These are phyloP conservation scores for Murina feae DNA, from an alignment of 2,113 vertebrate species.

Conservation along the genomic window DNA sequence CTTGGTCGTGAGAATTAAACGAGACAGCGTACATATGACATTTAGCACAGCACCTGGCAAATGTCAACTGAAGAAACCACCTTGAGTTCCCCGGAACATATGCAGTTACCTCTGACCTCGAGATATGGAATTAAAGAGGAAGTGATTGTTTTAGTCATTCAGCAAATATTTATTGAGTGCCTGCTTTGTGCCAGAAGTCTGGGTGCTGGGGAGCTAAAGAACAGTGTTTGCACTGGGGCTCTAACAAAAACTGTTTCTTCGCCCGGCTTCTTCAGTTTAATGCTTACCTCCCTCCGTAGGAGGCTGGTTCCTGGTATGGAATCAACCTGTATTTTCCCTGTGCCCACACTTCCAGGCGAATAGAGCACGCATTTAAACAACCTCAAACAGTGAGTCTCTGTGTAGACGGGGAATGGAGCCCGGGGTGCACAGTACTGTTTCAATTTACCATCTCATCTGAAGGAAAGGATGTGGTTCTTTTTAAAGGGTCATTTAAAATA, in stretches of 20 bases:
- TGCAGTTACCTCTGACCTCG: background rate
- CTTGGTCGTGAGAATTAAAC: background rate
- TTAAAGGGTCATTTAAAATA: slow-evolving; percentile 40
- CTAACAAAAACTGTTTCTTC: background rate
- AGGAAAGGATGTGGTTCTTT: background rate
- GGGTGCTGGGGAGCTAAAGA: background rate
- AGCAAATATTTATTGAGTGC: background rate
- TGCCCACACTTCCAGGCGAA: slow-evolving; percentile 43
- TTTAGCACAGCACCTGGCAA: background rate
- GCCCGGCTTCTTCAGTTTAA: background rate
- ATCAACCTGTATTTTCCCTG: slow-evolving; percentile 13
- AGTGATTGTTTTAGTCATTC: background rate
- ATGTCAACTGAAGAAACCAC: background rate
- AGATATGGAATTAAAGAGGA: background rate
- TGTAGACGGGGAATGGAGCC: background rate
- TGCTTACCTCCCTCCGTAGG: background rate
- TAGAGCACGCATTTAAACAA: slow-evolving; percentile 25
- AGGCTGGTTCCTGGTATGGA: slow-evolving; percentile 26
- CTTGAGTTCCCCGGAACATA: background rate
- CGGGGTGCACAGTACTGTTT: background rate
- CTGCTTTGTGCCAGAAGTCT: background rate
- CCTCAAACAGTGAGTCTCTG: slow-evolving; percentile 54
- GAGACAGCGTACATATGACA: background rate
- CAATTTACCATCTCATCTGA: background rate
- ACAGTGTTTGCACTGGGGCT: background rate